Base-by-base conservation (phyloP, 1,140 invertebrate species). In the Capitella teleta region DNA sequence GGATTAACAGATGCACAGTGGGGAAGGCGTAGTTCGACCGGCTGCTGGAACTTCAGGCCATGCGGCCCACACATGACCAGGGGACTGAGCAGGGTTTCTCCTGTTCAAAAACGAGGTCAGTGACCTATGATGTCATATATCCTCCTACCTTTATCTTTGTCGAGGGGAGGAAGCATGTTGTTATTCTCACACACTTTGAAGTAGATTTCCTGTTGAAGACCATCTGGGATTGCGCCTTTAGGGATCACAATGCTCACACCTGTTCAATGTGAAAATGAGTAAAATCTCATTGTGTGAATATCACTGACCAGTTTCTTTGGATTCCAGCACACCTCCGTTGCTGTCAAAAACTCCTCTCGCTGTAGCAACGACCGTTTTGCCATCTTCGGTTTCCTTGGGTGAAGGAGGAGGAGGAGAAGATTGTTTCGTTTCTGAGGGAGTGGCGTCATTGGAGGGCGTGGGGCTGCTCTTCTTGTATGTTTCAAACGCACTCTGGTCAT, bases 61-160 rank as follows among this genome's bases (percentile, higher is more conserved):
- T 88, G 85, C 10, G 91, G 91, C 44, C 91, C 91, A 76, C 89
- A 94, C 83, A 94, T 89, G 57, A 94, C 87, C 56, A 94, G 76
- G 37, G 91, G 91, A 62, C 86, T 90, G 44, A 92, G 76, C 73
- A 93, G 80, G 34, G 85, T 85, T 79, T 93, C 88, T 81, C 88
- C 89, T 91, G 67, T 16, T 68, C 24, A 38, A 36, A 21, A 68
- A 40, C 38, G 25, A n/a, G n/a, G n/a, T n/a, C n/a, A n/a, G n/a
- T 34, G 10, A 10, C 10, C 1, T 34, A 16, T 34, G 32, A 34
- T 34, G 32, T 34, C 16, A 34, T 34, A 34, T 34, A 12, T 34
- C 32, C 32, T 12, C 32, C 32, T 81, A 87, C 86, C 85, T 79
- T 87, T 87, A 23, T 87, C 83, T 74, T 82, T 80, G 75, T 89